Conservation (phyloP, 2,888 invertebrate genomes). For the Rhimphoctona megacephalus region DNA sequence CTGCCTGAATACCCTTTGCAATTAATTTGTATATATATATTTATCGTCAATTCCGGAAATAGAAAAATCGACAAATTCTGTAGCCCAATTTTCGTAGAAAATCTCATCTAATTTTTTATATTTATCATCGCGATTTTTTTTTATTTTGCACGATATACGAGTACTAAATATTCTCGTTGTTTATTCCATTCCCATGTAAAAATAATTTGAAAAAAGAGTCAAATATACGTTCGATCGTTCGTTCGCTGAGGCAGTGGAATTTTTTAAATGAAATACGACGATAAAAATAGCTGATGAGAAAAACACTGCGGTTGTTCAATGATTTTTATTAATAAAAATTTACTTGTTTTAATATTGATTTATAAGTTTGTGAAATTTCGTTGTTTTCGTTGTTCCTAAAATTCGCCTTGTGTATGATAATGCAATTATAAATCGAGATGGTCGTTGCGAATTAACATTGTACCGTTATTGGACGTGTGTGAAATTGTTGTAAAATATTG, state of each 20-base stretch:
- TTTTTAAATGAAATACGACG: background rate
- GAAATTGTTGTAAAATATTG: slow-evolving; percentile 16
- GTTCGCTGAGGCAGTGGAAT: background rate
- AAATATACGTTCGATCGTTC: slow-evolving; percentile 21
- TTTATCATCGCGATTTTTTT: slow-evolving; percentile 18
- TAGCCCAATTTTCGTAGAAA: background rate
- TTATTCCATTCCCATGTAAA: slow-evolving; percentile 1
- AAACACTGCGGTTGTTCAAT: slow-evolving; percentile 3
- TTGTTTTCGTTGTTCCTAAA: background rate
- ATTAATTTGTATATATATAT: background rate
- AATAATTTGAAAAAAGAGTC: background rate
- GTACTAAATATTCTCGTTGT: slow-evolving; percentile 6
- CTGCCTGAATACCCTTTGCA: background rate
- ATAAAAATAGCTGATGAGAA: background rate
- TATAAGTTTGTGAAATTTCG: background rate
- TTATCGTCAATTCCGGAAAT: background rate
- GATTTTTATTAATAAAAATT: slow-evolving; percentile 4
- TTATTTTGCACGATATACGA: slow-evolving; percentile 42
- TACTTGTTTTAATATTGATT: slow-evolving; percentile 4
- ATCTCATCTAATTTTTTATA: background rate
- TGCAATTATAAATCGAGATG: background rate
- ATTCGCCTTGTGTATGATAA: background rate
- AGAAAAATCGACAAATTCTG: background rate
- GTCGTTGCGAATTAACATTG: slow-evolving; percentile 21
- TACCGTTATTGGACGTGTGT: slow-evolving; percentile 12